phyloP scores from a whole-genome alignment of 2,797 vertebrate genomes.

The Cyprinodon diabolis region DNA sequence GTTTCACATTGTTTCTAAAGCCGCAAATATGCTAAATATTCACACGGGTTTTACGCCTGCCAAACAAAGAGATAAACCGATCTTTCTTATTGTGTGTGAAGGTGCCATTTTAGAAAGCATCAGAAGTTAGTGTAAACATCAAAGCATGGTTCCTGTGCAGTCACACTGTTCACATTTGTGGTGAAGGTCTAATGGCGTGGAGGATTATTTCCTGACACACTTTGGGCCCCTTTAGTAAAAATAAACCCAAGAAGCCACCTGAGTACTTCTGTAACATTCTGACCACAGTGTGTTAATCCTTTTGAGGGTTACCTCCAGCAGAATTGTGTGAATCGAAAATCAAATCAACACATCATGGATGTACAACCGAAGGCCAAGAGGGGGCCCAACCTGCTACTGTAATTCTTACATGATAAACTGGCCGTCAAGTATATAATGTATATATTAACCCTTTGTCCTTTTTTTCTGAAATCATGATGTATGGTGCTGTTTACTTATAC shows the following conservation, averaged over 20 bases:
- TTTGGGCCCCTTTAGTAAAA: neutral
- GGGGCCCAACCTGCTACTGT: neutral
- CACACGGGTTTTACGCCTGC: constrained; percentile 24
- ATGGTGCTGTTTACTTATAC: neutral
- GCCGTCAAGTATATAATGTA: no score
- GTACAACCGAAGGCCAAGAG: neutral
- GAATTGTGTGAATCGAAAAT: neutral
- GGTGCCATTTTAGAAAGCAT: constrained; percentile 21
- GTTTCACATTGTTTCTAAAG: constrained; percentile 43
- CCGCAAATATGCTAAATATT: constrained; percentile 57
- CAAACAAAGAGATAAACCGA: constrained; percentile 19
- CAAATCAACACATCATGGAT: neutral
- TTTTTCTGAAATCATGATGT: neutral
- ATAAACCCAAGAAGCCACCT: neutral
- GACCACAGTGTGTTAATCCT: neutral
- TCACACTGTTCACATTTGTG: neutral
- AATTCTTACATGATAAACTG: neutral
- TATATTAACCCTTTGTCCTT: no score
- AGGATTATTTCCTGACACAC: neutral
- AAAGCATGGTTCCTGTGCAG: neutral
- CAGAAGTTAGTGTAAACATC: neutral
- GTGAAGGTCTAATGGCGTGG: neutral
- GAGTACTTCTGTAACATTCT: neutral
- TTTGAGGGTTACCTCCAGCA: no score
- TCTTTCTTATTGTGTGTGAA: neutral